Evolutionary conservation across 2,797 vertebrate species (phyloP), one percentile per base, ranked within the genome.

Genomic region (Delichon dasypus): DNA sequence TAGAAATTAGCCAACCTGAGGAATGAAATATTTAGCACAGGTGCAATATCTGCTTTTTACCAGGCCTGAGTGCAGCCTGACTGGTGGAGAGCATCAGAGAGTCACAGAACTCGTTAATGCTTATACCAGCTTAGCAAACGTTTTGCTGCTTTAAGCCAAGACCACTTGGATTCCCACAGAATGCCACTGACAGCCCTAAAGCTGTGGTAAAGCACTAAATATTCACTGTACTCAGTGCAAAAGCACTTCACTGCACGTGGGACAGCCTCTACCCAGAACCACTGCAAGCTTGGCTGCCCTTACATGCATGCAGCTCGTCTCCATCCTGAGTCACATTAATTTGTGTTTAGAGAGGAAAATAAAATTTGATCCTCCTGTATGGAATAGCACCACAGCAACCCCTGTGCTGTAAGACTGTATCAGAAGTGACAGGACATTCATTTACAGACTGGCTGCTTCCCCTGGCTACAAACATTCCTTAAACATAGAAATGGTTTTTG

Each of bases 1-100:
- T 13, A 90, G 77, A 85, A 95, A 91, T 94, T 76, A 88, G 80
- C 64, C 30, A 21, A 91, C 76, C 38, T 47, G 38, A 85, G 48
- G 60, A 84, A 81, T 61, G 17, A 88, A 90, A 70, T 57, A 53
- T 18, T 91, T 42, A 86, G 60, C 38, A 76, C 64, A 84, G 54
- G 66, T 88, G 70, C 87, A 76, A 70, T 55, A 84, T 60, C 44
- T 94, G 55, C 45, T 84, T 91, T 95, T 73, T 57, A 73, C 29
- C 83, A 86, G 62, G 66, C 30, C 74, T 71, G 48, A 67, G 53
- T 54, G 61, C 70, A 88, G 36, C 25, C 84, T 83, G 70, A 26
- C 38, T 76, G 87, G 16, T 22, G 85, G 76, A 70, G 84, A 54
- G 61, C 68, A 80, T 15, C 62, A 75, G 30, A 45, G 74, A 89